Percentiles rank a stretch among this genome's conserved stretches.
phyloP scores from a whole-genome alignment of 2,888 invertebrate genomes.

The Plusia festucae region DNA sequence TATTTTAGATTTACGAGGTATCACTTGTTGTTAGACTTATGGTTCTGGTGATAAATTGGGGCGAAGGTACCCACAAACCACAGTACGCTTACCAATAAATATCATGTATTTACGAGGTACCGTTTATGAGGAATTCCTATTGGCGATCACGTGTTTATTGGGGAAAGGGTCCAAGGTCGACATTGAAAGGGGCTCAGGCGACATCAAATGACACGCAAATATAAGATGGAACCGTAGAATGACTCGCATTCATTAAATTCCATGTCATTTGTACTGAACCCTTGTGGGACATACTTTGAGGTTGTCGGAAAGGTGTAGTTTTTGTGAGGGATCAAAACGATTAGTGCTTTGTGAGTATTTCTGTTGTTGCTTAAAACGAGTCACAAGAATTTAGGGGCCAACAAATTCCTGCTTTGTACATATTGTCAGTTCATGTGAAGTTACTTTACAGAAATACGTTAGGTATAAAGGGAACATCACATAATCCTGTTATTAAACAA shows the following conservation, averaged over 20 bases:
- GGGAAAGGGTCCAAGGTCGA: slow-evolving; percentile 36
- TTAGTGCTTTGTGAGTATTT: not conserved
- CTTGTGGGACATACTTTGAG: slow-evolving; percentile 10
- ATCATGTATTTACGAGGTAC: slow-evolving; percentile 44
- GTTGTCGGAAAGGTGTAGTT: not conserved
- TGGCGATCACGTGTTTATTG: slow-evolving; percentile 49
- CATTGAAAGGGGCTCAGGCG: slow-evolving; percentile 28
- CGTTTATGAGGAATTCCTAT: slow-evolving; percentile 39
- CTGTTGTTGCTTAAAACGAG: not conserved
- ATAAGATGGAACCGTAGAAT: slow-evolving; percentile 40
- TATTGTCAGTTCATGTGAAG: too few relatives aligned
- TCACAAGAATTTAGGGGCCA: not conserved
- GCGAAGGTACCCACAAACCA: not conserved
- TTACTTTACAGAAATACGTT: not conserved
- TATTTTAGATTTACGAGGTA: not conserved
- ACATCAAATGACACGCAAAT: slow-evolving; percentile 54
- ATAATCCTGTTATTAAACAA: not conserved
- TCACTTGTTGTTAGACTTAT: not conserved
- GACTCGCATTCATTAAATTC: slow-evolving; percentile 54
- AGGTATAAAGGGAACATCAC: not conserved
- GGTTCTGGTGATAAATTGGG: not conserved
- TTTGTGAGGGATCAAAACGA: slow-evolving; percentile 3
- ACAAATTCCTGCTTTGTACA: not conserved
- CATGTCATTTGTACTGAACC: slow-evolving; percentile 38
- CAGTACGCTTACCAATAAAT: slow-evolving; percentile 32